Conservation (phyloP, 2,797 vertebrate species). For the Saxicola maurus region DNA sequence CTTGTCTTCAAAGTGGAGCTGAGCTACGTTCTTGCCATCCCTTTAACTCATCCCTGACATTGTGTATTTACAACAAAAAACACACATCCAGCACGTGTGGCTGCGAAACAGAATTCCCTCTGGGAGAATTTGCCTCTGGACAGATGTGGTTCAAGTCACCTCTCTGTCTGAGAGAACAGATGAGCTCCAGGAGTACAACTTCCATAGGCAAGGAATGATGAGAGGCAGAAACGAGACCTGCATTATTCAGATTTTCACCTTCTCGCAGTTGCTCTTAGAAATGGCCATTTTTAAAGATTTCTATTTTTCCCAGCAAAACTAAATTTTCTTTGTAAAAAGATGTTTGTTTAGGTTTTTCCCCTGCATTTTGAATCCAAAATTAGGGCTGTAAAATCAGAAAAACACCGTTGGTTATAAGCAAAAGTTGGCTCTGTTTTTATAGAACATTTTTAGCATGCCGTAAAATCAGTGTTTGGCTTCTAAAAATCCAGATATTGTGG, state of each 20-base stretch:
- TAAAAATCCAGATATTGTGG: background rate
- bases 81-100: fast-evolving
- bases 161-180: background rate
- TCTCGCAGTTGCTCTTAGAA: background rate
- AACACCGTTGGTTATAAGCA: fast-evolving
- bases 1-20: background rate
- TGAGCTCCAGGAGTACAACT: background rate
- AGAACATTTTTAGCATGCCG: fast-evolving
- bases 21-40: fast-evolving
- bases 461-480: background rate
- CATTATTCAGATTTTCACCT: fast-evolving
- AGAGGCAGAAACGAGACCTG: background rate
- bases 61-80: background rate
- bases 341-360: fast-evolving
- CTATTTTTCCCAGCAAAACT: background rate
- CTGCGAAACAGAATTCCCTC: background rate
- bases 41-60: background rate
- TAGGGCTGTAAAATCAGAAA: background rate
- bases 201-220: background rate
- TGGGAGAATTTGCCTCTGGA: background rate
- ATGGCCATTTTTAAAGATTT: background rate
- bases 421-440: background rate
- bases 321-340: background rate
- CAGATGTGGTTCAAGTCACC: background rate
- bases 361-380: background rate